phyloP scores from a whole-genome alignment of 2,113 vertebrate species.

The Otocyon megalotis region DNA sequence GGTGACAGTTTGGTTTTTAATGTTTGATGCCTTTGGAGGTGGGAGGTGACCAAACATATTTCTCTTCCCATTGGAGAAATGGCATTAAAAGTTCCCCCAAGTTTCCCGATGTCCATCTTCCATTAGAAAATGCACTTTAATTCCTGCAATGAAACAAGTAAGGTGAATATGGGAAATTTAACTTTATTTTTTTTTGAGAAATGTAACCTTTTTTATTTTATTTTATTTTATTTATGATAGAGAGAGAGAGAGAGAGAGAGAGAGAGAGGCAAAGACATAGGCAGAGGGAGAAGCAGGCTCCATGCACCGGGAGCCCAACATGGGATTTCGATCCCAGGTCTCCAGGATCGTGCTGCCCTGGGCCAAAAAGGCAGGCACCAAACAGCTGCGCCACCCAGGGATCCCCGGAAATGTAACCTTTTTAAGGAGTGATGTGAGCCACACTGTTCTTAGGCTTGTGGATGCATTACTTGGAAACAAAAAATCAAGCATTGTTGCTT shows the following conservation, averaged over 20 bases:
- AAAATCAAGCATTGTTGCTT: background rate
- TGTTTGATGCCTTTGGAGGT: background rate
- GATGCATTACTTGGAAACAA: background rate
- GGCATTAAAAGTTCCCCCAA: background rate
- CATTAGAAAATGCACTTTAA: background rate
- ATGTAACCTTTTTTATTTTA: background rate
- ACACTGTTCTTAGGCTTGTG: background rate
- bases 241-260: too few species aligned
- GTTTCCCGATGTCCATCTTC: conserved; percentile 29
- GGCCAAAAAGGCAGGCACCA: too few species aligned
- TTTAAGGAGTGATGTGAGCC: background rate
- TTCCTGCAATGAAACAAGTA: background rate
- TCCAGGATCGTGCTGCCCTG: too few species aligned
- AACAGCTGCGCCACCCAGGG: too few species aligned
- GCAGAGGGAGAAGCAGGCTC: too few species aligned
- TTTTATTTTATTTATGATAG: background rate
- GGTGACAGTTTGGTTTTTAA: conserved; percentile 14
- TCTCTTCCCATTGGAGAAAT: conserved; percentile 27
- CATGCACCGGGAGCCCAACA: fast-evolving
- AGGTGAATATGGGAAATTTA: background rate
- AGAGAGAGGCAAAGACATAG: too few species aligned
- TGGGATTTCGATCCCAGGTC: too few species aligned
- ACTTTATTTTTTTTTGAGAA: background rate
- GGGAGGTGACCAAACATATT: background rate
- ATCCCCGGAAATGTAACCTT: background rate